Evolutionary conservation across 2,888 invertebrate species (phyloP).

Genomic region (Cybosia mesomella): DNA sequence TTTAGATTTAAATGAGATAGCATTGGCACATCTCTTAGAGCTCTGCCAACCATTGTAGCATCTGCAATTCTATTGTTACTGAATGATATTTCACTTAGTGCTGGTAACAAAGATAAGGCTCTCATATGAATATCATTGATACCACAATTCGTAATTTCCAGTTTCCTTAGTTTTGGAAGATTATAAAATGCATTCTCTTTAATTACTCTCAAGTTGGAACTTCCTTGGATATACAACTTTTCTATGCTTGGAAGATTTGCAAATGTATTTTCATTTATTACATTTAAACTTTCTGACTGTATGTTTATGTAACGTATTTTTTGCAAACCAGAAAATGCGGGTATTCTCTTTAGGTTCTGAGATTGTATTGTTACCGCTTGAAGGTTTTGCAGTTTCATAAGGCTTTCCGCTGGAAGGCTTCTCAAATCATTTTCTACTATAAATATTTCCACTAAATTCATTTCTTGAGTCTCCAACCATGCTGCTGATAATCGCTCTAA

Average conservation of each 20-base stretch:
- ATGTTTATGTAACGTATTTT: slow-evolving; percentile 92
- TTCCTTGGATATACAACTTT: slow-evolving; percentile 91
- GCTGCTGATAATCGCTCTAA: slow-evolving; percentile 93
- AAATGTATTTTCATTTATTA: slow-evolving; percentile 90
- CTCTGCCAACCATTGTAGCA: slow-evolving; percentile 93
- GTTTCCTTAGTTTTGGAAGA: slow-evolving; percentile 88
- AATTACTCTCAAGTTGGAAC: slow-evolving; percentile 88
- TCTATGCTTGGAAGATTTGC: slow-evolving; percentile 91
- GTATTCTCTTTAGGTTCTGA: slow-evolving; percentile 91
- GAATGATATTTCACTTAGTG: slow-evolving; percentile 90
- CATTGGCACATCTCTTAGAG: slow-evolving; percentile 91
- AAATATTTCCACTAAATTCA: slow-evolving; percentile 92
- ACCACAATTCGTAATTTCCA: slow-evolving; percentile 93
- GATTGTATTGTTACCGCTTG: slow-evolving; percentile 95
- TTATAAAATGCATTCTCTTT: slow-evolving; percentile 92
- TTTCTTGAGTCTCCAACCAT: slow-evolving; percentile 93
- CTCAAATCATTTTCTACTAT: slow-evolving; percentile 94
- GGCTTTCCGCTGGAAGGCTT: slow-evolving; percentile 92
- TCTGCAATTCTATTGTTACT: slow-evolving; percentile 91
- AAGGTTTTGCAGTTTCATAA: slow-evolving; percentile 90
- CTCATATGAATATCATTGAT: slow-evolving; percentile 93
- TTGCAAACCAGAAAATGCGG: slow-evolving; percentile 90
- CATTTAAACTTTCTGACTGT: slow-evolving; percentile 89
- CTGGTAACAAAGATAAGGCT: slow-evolving; percentile 91
- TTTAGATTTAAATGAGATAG: slow-evolving; percentile 90